Evolutionary conservation across 1,140 invertebrate species (phyloP), one percentile per base, ranked within the genome.

Genomic region (Drosophila lini): DNA sequence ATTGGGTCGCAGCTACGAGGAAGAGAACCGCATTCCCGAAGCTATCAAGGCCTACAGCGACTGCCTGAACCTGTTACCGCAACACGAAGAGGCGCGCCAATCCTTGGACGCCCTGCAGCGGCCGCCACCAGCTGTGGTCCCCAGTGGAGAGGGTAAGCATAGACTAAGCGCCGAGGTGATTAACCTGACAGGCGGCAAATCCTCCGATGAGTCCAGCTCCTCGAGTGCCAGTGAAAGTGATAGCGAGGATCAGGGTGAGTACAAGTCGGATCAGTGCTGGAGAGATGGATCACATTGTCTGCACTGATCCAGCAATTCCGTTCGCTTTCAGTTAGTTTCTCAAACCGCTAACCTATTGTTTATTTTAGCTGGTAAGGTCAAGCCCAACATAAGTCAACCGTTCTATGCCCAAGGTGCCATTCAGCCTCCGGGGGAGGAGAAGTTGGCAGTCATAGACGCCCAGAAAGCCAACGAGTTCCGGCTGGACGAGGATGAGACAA

Each of bases 21-120:
- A 97, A 78, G 96, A 97, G 74, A 96, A 96, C 78, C 97, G 97
- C 80, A 95, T 96, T 45, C 95, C 97, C n/a, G 96, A 97, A 67
- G 97, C 97, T 5, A 94, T 96, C 22, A 96, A 96, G 71, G 95
- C 96, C 1, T 98, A 97, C 80, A 96, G 96, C 82, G 96, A 96
- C 83, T 97, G 96, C 89, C 92, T 97, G 16, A 94, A 94, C 11
- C 95, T 97, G 19, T 95, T 96, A 76, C 96, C 97, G 0, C 96
- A 95, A 83, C 97, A 97, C 92, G 96, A 97, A 80, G 97, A 97
- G 91, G 97, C 97, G 1, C 95, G 96, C 69, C 96, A 96, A 81
- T 97, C 96, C 0, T 94, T 97, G 58, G 96, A 97, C 56, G 84
- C 84, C 15, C 56, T 91, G 60, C 86, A 90, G 55, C 80, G 78